Evolutionary conservation across 2,888 invertebrate genomes (phyloP).

Genomic region (Temnothorax ravouxi): DNA sequence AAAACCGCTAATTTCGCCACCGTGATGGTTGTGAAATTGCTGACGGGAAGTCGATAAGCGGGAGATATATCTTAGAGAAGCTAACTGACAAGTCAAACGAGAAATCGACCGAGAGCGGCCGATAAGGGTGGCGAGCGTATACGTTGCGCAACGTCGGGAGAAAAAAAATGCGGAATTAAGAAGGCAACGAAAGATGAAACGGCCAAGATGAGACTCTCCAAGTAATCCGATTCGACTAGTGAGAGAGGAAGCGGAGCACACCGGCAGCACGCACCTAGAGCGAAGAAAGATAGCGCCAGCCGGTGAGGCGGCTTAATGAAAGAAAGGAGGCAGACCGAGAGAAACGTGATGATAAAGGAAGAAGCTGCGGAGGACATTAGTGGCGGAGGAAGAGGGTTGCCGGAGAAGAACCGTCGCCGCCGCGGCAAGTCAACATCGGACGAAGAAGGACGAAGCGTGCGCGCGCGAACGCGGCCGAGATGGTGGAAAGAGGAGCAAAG

Average conservation of each 20-base stretch:
- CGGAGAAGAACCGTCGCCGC: constrained; percentile 50
- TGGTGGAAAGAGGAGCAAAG: constrained; percentile 13
- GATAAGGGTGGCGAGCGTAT: constrained; percentile 39
- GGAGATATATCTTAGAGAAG: constrained; percentile 41
- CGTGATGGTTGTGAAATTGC: constrained; percentile 45
- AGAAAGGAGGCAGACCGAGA: constrained; percentile 40
- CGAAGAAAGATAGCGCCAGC: constrained; percentile 62
- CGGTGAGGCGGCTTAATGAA: constrained; percentile 55
- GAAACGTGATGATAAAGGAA: constrained; percentile 46
- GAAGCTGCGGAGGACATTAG: constrained; percentile 47
- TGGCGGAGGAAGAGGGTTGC: constrained; percentile 45
- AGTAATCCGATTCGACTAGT: constrained; percentile 36
- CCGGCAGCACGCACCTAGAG: constrained; percentile 38
- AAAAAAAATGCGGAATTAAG: constrained; percentile 40
- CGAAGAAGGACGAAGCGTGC: constrained; percentile 57
- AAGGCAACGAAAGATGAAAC: constrained; percentile 42
- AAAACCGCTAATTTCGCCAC: constrained; percentile 52
- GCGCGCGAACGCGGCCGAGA: constrained; percentile 22
- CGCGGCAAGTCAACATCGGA: constrained; percentile 26
- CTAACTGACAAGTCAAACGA: constrained; percentile 35
- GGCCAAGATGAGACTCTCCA: constrained; percentile 7
- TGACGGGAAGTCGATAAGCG: constrained; percentile 53
- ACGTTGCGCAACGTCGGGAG: constrained; percentile 29
- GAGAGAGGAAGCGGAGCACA: constrained; percentile 25
- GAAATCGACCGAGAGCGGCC: constrained; percentile 33